Evolutionary conservation across 1,140 invertebrate genomes (phyloP).

Genomic region (honey bee (Apis mellifera)): Amel_HAv3.1 CM009931.2:4722001-4722500

Average conservation of each 20-base stretch:
- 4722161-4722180: slow-evolving; percentile 91
- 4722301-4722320: neutral
- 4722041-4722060: slow-evolving; percentile 93
- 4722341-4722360: neutral
- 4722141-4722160: slow-evolving; percentile 84
- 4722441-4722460: slow-evolving; percentile 75
- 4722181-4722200: slow-evolving; percentile 83
- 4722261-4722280: slow-evolving; percentile 73
- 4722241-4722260: slow-evolving; percentile 86
- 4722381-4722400: slow-evolving; percentile 40
- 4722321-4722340: slow-evolving; percentile 14
- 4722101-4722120: slow-evolving; percentile 92
- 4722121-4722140: slow-evolving; percentile 91
- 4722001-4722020: neutral
- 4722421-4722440: slow-evolving; percentile 75
- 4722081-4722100: slow-evolving; percentile 89
- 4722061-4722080: slow-evolving; percentile 96
- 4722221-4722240: slow-evolving; percentile 88
- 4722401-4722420: slow-evolving; percentile 68
- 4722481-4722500: slow-evolving; percentile 77
- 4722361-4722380: neutral
- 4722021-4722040: slow-evolving; percentile 33
- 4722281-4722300: slow-evolving; percentile 40
- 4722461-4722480: slow-evolving; percentile 75
- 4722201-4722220: slow-evolving; percentile 87